phyloP scores from a whole-genome alignment of 2,113 vertebrate genomes.

The Vidua chalybeata region DNA sequence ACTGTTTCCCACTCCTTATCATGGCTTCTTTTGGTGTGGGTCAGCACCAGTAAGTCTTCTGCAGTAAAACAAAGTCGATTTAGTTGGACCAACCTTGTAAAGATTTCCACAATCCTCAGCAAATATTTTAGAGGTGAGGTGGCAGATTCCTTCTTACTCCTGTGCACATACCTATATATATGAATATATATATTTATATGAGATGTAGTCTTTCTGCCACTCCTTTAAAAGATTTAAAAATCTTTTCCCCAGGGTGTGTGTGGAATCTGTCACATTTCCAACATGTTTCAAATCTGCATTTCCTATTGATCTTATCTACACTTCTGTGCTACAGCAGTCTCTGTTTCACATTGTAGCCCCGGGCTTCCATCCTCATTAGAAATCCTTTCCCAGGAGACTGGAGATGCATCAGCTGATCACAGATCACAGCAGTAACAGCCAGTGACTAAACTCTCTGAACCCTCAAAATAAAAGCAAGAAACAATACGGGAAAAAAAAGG shows the following conservation, averaged over 20 bases:
- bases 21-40: not conserved
- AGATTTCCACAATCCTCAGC: slow-evolving; percentile 9
- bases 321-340: not conserved
- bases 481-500: rapidly evolving
- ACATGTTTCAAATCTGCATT: slow-evolving; percentile 19
- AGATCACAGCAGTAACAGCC: not conserved
- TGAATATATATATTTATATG: not conserved
- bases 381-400: slow-evolving; percentile 24
- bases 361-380: slow-evolving; percentile 20
- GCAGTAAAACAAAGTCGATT: not conserved
- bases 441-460: not conserved
- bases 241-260: not conserved
- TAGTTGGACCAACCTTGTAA: not conserved
- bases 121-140: slow-evolving; percentile 29
- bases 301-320: slow-evolving; percentile 48
- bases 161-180: not conserved
- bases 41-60: not conserved
- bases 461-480: not conserved
- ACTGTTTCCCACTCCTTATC: not conserved
- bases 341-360: not conserved
- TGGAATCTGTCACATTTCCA: slow-evolving; percentile 5
- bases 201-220: not conserved
- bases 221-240: slow-evolving; percentile 4
- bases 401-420: slow-evolving; percentile 38
- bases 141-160: not conserved